Evolutionary conservation across 64 coral and sea anemone species (phyloP), one percentile per base, ranked within the genome.

Genomic region (Dendrophyllia cribrosa): DNA sequence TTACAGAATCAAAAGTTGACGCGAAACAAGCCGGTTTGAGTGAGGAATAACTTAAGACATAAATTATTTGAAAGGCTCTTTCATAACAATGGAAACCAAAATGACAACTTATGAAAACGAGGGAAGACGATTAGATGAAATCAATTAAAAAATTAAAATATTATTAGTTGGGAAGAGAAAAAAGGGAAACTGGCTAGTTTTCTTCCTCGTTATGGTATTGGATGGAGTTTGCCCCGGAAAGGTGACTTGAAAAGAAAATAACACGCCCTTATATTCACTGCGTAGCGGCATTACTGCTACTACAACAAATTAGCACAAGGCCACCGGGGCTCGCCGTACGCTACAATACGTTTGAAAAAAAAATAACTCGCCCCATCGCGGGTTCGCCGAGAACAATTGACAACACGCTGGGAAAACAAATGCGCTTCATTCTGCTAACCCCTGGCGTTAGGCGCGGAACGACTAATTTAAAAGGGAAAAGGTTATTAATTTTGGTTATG

Each of bases 341-440:
- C 50, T 3, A 84, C 60, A 67, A 67, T 67, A 84, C 66, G 60
- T 59, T 10, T 17, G 45, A 47, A 43, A 34, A 34, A 48, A 84
- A 68, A 34, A 25, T 45, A 48, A 67, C 62, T 84, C 9, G 16
- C 43, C 19, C 51, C 62, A 67, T 67, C 20, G 80, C 7, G 61
- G 44, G 17, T 51, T n/a, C 58, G 63, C 43, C 43, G 9, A 49
- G 12, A 47, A 84, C 47, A 84, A 66, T 84, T 84, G 65, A 51
- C 80, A 22, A 84, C 80, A 66, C 20, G 80, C 80, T 84, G 80
- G 9, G 80, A 67, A 20, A 50, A 63, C 43, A 67, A 84, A 84
- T 49, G 62, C n/a, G 44, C 20, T 84, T 47, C 44, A 14, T 21
- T 67, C 44, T 67, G 62, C 61, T 47, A 84, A n/a, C 58, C 20